phyloP scores from a whole-genome alignment of 2,113 vertebrate genomes.

The Nettapus auritus region DNA sequence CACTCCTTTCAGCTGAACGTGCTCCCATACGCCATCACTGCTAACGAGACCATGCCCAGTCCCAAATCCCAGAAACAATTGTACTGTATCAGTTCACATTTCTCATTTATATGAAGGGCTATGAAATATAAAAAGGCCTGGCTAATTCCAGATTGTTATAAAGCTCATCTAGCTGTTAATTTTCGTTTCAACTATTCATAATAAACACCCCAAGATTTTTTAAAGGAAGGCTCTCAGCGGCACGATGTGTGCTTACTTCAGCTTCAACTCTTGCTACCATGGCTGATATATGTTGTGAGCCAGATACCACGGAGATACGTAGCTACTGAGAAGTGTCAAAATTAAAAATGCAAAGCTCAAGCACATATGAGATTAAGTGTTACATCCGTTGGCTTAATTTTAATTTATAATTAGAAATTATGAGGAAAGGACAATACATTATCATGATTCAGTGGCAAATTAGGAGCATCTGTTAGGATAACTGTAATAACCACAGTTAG shows the following conservation, averaged over 20 bases:
- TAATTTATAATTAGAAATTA: not conserved
- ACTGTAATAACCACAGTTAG: not conserved
- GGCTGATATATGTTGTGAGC: not conserved
- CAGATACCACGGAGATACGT: not conserved
- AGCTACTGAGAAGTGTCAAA: not conserved
- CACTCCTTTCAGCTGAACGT: not conserved
- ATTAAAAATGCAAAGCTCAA: not conserved
- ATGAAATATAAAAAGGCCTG: not conserved
- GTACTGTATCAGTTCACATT: not conserved
- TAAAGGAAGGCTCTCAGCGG: not conserved
- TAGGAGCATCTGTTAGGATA: not conserved
- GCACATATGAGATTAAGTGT: not conserved
- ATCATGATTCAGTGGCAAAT: not conserved
- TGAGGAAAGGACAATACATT: not conserved
- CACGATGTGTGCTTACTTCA: not conserved
- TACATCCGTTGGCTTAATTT: not conserved
- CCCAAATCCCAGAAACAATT: not conserved
- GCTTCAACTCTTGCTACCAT: not conserved
- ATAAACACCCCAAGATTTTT: not conserved
- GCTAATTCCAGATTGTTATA: not conserved
- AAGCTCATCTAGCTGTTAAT: not conserved
- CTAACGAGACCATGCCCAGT: not conserved
- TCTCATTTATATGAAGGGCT: not conserved
- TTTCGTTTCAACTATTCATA: not conserved
- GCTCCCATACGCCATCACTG: not conserved